These are phyloP conservation scores for Sternarchorhynchus goeldii DNA, from an alignment of 2,797 vertebrate genomes.

Conservation along the genomic window DNA sequence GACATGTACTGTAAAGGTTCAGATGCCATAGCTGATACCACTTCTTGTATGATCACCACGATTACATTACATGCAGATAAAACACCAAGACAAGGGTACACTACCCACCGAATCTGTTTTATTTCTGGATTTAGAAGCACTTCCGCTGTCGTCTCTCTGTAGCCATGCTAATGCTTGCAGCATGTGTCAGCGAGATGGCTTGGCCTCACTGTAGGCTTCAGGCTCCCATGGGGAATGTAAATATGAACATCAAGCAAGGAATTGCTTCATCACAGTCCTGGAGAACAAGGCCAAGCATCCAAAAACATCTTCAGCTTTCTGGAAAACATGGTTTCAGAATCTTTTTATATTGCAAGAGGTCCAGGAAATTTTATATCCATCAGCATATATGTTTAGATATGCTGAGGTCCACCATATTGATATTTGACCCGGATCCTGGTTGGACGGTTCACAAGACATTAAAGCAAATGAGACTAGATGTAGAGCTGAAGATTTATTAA, in stretches of 20 bases:
- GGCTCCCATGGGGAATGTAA: neutral
- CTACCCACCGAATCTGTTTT: slow-evolving; percentile 15
- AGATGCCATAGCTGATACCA: neutral
- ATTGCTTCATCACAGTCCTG: slow-evolving; percentile 3
- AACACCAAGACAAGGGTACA: neutral
- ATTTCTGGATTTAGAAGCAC: neutral
- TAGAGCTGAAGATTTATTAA: slow-evolving; percentile 14
- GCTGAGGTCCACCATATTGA: slow-evolving; percentile 20
- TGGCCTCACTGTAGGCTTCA: neutral
- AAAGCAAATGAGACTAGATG: slow-evolving; percentile 22
- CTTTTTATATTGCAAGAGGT: slow-evolving; percentile 18
- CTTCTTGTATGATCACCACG: no score
- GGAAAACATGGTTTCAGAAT: slow-evolving; percentile 30
- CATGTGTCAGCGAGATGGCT: slow-evolving; percentile 10
- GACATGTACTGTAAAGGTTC: neutral
- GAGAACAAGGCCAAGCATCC: slow-evolving; percentile 11
- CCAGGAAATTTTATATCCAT: slow-evolving; percentile 37
- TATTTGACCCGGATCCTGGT: slow-evolving; percentile 20
- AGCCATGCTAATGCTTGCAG: slow-evolving; percentile 16
- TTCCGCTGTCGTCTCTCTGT: slow-evolving; percentile 3
- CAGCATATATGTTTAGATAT: slow-evolving; percentile 22
- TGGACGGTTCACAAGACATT: slow-evolving; percentile 32
- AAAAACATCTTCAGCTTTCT: slow-evolving; percentile 4
- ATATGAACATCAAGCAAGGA: neutral
- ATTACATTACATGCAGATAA: neutral